Conservation (phyloP, 2,797 vertebrate genomes). For the Pangasius krempfi region DNA sequence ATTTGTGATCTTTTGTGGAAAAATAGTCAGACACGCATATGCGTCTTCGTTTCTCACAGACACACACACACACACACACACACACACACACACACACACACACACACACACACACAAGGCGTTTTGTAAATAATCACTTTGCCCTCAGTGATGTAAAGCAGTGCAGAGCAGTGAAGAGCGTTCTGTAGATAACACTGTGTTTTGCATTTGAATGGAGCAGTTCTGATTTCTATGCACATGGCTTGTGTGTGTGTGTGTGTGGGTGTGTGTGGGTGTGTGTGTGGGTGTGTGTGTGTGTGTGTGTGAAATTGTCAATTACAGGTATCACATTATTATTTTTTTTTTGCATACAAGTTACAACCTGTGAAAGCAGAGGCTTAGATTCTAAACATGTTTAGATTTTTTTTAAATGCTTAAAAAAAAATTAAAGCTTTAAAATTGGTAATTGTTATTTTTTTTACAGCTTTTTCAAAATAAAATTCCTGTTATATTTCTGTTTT, state of each 20-base stretch:
- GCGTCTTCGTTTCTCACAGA: background rate
- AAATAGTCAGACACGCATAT: background rate
- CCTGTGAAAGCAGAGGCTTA: background rate
- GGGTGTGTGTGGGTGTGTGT: conserved; percentile 46
- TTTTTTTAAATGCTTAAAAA: background rate
- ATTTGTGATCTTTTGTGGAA: background rate
- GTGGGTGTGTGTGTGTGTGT: conserved; percentile 25
- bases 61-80: background rate
- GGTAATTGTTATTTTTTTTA: background rate
- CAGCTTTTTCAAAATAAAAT: background rate
- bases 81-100: background rate
- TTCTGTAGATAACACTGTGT: conserved; percentile 76
- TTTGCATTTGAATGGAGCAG: conserved; percentile 76
- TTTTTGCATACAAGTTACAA: background rate
- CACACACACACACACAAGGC: background rate
- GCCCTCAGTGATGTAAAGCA: conserved; percentile 75
- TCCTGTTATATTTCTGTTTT: background rate
- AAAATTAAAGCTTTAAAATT: background rate
- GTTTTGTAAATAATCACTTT: conserved; percentile 69
- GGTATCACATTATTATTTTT: background rate
- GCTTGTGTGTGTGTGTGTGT: background rate
- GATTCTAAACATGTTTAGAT: background rate
- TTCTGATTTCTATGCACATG: conserved; percentile 65
- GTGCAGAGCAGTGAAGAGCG: conserved; percentile 64
- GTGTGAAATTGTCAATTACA: background rate